Base-by-base conservation (phyloP, 2,888 invertebrate species). In the Phorcus lineatus region DNA sequence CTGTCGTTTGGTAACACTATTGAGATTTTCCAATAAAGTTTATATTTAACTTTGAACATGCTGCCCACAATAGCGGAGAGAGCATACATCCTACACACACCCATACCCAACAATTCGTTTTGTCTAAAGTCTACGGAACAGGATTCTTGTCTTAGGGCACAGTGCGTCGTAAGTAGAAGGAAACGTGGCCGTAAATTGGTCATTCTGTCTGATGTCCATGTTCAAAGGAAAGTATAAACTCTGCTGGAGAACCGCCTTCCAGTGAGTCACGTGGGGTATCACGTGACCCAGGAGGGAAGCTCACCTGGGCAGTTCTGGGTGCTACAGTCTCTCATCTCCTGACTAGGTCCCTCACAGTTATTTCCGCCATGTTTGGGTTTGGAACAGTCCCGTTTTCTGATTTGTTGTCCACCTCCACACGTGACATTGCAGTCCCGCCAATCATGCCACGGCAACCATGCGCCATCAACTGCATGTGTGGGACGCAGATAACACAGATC, bases 221-320 rank as follows among this genome's bases (percentile, higher is more conserved):
- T 70, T 70, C 70, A 70, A 70, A 36, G 70, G 22, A 31, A 70
- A 70, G 40, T 70, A 70, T 70, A 70, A n/a, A 70, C 28, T 31
- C 40, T 31, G 31, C 36, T 70, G 70, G 57, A 57, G 24, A 19
- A 22, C 57, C 57, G 13, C 36, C 70, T 70, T 40, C 70, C 70
- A 4, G 11, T 31, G 36, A 70, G 70, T 40, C 70, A 70, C 70
- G 70, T 70, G 70, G 40, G 17, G 70, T 70, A 13, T 36, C 70
- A 40, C 70, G 70, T 70, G 70, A 40, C 36, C 36, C 19, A 40
- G 16, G n/a, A 36, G 19, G 17, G 70, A 36, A 70, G 13, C 81
- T 81, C 84, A 91, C 91, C 86, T 81, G 91, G 89, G 81, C 91
- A 91, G 4, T 81, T 81, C 9, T 86, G 70, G 13, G 83, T 83